Base-by-base conservation (phyloP, 2,888 invertebrate species). In the Xestia rhomboidea region DNA sequence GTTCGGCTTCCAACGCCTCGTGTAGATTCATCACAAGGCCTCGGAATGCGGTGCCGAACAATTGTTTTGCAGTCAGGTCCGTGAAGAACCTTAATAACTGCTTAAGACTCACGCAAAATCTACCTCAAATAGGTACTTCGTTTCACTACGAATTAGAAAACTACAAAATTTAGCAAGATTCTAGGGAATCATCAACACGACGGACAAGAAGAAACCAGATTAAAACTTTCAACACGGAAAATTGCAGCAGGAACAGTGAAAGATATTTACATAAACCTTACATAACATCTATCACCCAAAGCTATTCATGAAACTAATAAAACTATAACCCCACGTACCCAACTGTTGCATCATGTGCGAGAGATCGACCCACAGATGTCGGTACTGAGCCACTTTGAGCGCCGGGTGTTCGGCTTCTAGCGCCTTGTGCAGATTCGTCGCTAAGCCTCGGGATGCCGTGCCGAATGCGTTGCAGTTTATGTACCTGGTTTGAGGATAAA, bases 341-440 rank as follows among this genome's bases (percentile, higher is more conserved):
- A 98, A 93, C 91, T 98, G 98, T 91, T 98, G 98, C 98, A 98
- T 98, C 98, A 98, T 98, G 86, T 98, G 98, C 6, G 98, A 98
- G 41, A 98, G 93, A 89, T 98, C 98, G 1, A 98, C 98, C 98
- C 98, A 97, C 34, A 98, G 94, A 91, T 98, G 97, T 24, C 98
- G 96, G 91, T 97, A 98, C 90, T 98, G 97, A 0, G 97, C 97
- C 49, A 98, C 93, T 87, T 97, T 97, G 79, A 97, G 93, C 0
- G 98, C 97, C 0, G 98, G 97, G 85, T 98, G 97, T 13, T 97
- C 97, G 2, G 97, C 97, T 79, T 97, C 96, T n/a, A 98, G 90
- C 0, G 98, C 98, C 69, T 97, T 97, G 88, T 97, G 97, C 41
- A 98, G 93, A 81, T 97, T 97, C 82, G 96, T 94, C 1, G 97